Conservation (phyloP, 2,113 vertebrate species). For the Callorhinus ursinus region DNA sequence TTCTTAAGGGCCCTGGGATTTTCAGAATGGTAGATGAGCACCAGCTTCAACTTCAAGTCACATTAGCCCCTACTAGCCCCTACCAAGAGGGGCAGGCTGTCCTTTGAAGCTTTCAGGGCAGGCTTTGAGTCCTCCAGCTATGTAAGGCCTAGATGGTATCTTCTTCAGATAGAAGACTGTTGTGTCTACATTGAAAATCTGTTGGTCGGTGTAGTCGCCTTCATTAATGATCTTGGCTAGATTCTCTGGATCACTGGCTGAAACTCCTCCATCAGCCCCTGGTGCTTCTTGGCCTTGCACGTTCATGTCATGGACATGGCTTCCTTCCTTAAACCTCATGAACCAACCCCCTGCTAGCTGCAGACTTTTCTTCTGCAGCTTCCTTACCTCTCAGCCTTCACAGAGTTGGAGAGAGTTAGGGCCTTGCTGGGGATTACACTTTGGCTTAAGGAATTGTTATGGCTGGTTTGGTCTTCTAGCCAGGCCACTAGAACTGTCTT, state of each 20-base stretch:
- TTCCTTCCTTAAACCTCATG: neutral
- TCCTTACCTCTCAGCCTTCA: neutral
- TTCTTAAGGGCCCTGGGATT: neutral
- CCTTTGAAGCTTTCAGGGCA: neutral
- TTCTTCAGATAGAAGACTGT: neutral
- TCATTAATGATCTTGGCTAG: neutral
- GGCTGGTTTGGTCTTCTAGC: neutral
- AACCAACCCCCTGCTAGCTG: neutral
- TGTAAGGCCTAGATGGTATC: neutral
- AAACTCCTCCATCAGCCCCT: neutral
- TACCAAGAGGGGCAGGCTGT: neutral
- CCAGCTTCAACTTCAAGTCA: neutral
- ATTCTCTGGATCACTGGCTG: neutral
- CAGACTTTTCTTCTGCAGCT: neutral
- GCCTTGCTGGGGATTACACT: neutral
- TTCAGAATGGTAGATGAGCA: neutral
- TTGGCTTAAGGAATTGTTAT: neutral
- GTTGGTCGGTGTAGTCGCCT: neutral
- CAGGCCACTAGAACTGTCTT: neutral
- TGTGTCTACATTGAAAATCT: neutral
- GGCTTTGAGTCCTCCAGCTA: neutral
- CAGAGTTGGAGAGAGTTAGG: neutral
- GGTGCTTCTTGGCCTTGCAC: neutral
- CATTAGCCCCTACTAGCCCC: neutral
- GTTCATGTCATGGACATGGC: accelerated